Conservation (phyloP, 2,797 vertebrate genomes). For the Pseudochaenichthys georgianus region DNA sequence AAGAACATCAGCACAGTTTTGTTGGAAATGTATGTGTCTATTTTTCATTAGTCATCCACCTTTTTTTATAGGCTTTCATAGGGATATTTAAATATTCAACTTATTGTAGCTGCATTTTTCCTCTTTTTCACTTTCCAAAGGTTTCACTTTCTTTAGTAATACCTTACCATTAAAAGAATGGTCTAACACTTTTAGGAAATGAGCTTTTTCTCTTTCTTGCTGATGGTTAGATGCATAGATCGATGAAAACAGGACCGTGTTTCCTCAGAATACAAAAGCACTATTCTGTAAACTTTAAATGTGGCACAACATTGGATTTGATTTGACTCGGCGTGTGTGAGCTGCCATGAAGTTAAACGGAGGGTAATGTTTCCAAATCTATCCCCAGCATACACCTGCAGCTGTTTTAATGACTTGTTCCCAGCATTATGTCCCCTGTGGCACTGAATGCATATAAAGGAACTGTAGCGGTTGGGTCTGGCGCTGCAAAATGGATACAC, state of each 20-base stretch:
- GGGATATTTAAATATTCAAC: too few relatives aligned
- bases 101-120: too few relatives aligned
- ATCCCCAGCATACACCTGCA: constrained; percentile 34
- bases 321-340: constrained; percentile 25
- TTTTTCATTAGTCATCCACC: neutral
- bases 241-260: too few relatives aligned
- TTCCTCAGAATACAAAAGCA: too few relatives aligned
- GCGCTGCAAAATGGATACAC: constrained; percentile 26
- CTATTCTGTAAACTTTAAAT: neutral
- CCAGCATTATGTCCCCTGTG: constrained; percentile 1
- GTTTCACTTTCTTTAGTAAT: neutral
- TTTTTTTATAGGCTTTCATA: neutral
- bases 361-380: constrained; percentile 24
- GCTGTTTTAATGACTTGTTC: neutral
- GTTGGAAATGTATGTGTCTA: neutral
- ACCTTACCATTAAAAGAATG: neutral
- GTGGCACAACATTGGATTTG: constrained; percentile 7
- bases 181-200: neutral
- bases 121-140: neutral
- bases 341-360: constrained; percentile 3
- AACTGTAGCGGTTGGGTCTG: constrained; percentile 33
- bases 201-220: neutral
- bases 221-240: neutral
- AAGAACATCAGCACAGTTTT: neutral
- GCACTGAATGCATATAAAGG: constrained; percentile 19